Conservation (phyloP, 1,140 invertebrate genomes). For the Trichogramma pretiosum region DNA sequence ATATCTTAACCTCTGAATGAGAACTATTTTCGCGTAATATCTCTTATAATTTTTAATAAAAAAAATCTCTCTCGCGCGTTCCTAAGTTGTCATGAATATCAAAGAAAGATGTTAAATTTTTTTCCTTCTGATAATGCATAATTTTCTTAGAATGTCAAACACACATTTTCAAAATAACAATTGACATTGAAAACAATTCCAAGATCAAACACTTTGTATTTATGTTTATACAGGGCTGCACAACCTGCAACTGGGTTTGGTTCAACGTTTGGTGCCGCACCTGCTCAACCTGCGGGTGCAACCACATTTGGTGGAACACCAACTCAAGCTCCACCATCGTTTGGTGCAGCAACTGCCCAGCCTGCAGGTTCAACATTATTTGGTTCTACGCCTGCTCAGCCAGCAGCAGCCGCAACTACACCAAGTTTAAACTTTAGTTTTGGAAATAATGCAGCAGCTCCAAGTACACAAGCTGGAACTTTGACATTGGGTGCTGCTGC, state of each 20-base stretch:
- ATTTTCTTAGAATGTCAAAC: neutral
- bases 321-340: too few species aligned
- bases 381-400: constrained; percentile 19
- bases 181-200: neutral
- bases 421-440: constrained; percentile 31
- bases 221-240: neutral
- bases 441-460: constrained; percentile 16
- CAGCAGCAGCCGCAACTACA: constrained; percentile 18
- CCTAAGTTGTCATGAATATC: neutral
- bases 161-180: neutral
- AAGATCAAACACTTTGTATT: neutral
- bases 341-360: constrained; percentile 10
- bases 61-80: too few species aligned
- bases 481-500: neutral
- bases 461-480: constrained; percentile 17
- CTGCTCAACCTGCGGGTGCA: constrained; percentile 22
- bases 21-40: neutral
- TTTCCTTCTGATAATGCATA: neutral
- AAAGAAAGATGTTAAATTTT: neutral
- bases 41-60: constrained; percentile 4
- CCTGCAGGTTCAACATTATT: constrained; percentile 23
- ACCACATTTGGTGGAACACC: too few species aligned
- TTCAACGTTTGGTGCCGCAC: too few species aligned
- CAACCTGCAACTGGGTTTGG: too few species aligned
- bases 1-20: constrained; percentile 6